Evolutionary conservation across 2,113 vertebrate species (phyloP), one percentile per base, ranked within the genome.

Genomic region (Lipophrys pholis): DNA sequence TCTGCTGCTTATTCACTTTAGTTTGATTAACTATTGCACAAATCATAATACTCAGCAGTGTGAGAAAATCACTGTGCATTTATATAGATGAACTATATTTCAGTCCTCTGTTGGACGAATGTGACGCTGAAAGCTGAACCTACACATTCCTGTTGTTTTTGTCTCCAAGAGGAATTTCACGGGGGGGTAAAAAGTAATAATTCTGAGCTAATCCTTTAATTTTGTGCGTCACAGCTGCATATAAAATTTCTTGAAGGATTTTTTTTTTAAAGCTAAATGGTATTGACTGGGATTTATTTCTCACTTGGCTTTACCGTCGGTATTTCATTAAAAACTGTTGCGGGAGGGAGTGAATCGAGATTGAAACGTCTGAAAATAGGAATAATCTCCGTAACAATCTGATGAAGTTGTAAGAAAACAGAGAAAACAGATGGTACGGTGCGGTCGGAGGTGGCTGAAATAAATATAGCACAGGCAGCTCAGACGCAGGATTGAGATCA

Each of bases 401-500:
- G 71, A 73, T 67, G 40, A 57, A 70, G 43, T 41, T 73, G 52
- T 78, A 68, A 45, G 35, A 65, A 67, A 69, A 68, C 14, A 41
- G 46, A 42, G 43, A 70, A 70, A 82, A 54, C 74, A 70, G 79
- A 84, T 76, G 83, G 68, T 36, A 68, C 6, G 6, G 46, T 41
- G 46, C 11, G 11, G 16, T 40, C 5, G 6, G 15, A 68, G 21
- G 59, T 67, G 72, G 71, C 66, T 61, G 81, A 65, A 64, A 68
- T 78, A 87, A 86, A 85, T 71, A 73, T 70, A 87, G 80, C 75
- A 11, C 41, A 40, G 80, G 49, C 73, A 7, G 81, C 68, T 76
- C 76, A 85, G 83, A 78, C 65, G 15, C 50, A 64, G 57, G 80
- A 76, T 78, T 84, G 86, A 82, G 83, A 81, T 89, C 87, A 91